Percentiles rank a stretch among this genome's conserved stretches.
These are phyloP conservation scores for Melanotaenia maccullochi DNA, from an alignment of 2,797 vertebrate species.

Conservation along the genomic window DNA sequence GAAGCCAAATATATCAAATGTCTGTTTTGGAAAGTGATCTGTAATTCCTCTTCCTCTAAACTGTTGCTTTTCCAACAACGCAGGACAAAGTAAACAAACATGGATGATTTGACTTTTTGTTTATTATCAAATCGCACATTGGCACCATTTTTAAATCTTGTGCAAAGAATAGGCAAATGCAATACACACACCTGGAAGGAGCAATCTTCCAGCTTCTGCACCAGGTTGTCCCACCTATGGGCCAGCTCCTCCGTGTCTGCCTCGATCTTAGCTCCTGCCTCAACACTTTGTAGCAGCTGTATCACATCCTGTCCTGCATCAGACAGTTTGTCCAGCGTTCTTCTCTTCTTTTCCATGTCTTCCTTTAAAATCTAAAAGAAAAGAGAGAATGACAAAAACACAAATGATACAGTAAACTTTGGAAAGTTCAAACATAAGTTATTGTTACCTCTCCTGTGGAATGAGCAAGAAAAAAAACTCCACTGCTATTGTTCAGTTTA, in stretches of 20 bases:
- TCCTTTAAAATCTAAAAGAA: conserved; percentile 81
- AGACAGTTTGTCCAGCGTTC: conserved; percentile 89
- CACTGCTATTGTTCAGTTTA: not conserved
- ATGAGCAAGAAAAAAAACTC: not conserved
- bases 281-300: conserved; percentile 84
- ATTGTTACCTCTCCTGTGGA: not conserved
- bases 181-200: conserved; percentile 89
- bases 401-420: not conserved
- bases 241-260: conserved; percentile 89
- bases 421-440: not conserved
- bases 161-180: not conserved
- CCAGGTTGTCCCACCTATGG: conserved; percentile 95
- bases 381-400: not conserved
- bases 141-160: not conserved
- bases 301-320: conserved; percentile 92
- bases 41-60: not conserved
- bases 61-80: not conserved
- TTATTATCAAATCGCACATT: not conserved
- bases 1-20: not conserved
- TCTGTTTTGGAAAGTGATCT: not conserved
- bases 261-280: conserved; percentile 84
- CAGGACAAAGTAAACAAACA: not conserved
- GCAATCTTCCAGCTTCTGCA: conserved; percentile 94
- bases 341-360: conserved; percentile 94
- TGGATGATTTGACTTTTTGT: not conserved